A percentile compares a stretch with the other conserved stretches of the same genome.
These are phyloP conservation scores for Selenia dentaria DNA, from an alignment of 2,888 invertebrate species.

Conservation along the genomic window DNA sequence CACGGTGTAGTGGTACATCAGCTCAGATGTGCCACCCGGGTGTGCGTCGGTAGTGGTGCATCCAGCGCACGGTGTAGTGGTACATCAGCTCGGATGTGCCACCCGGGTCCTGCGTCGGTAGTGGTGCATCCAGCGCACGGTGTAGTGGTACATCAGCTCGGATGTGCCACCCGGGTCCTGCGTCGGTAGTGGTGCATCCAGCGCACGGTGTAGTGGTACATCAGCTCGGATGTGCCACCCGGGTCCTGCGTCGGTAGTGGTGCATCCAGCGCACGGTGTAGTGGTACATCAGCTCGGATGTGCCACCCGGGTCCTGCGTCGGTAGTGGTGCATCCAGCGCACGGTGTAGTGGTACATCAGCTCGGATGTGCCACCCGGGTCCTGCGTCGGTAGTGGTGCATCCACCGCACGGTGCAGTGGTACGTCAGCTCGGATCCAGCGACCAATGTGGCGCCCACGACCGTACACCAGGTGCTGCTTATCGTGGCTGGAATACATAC, in stretches of 20 bases:
- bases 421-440: conserved; percentile 46
- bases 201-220: conserved; percentile 41
- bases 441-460: conserved; percentile 41
- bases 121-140: conserved; percentile 19
- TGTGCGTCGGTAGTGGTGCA: conserved; percentile 8
- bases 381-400: conserved; percentile 10
- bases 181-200: conserved; percentile 15
- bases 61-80: conserved; percentile 33
- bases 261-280: conserved; percentile 20
- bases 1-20: conserved; percentile 44
- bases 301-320: not conserved
- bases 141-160: conserved; percentile 51
- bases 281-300: conserved; percentile 50
- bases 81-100: conserved; percentile 51
- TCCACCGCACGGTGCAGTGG: conserved; percentile 33
- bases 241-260: conserved; percentile 5
- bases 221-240: conserved; percentile 43
- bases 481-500: conserved; percentile 34
- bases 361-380: conserved; percentile 33
- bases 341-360: conserved; percentile 44
- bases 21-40: conserved; percentile 38
- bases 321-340: conserved; percentile 17
- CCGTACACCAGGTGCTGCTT: conserved; percentile 41
- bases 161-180: conserved; percentile 3
- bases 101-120: not conserved